These are phyloP conservation scores for Lithobates sylvaticus DNA, from an alignment of 2,797 vertebrate genomes.

Conservation along the genomic window DNA sequence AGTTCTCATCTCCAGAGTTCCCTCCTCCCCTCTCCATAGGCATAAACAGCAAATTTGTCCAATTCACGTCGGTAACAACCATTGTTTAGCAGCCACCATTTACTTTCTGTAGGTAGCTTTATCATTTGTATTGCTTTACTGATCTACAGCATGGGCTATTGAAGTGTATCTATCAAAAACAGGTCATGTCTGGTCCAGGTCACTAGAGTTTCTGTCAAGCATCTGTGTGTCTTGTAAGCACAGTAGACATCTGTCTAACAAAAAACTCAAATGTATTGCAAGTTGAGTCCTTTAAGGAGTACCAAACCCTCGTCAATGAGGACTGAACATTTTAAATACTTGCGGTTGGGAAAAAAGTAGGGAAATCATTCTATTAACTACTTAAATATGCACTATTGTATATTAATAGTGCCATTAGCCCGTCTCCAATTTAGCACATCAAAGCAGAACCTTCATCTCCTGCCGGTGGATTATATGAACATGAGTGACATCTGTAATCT, in stretches of 20 bases:
- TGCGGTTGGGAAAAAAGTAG: conserved; percentile 76
- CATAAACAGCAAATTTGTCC: too few species aligned
- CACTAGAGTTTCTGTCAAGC: not conserved
- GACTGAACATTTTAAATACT: conserved; percentile 77
- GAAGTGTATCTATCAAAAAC: not conserved
- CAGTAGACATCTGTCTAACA: conserved; percentile 38
- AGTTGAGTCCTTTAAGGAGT: conserved; percentile 20
- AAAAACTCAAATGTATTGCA: not conserved
- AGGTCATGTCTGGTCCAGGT: not conserved
- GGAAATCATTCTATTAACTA: conserved; percentile 76
- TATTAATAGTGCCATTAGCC: conserved; percentile 92
- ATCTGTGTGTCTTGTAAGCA: not conserved
- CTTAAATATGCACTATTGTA: conserved; percentile 91
- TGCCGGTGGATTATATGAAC: conserved; percentile 89
- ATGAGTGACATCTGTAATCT: conserved; percentile 88
- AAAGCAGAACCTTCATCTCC: conserved; percentile 85
- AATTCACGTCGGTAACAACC: too few species aligned
- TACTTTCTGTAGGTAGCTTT: not conserved
- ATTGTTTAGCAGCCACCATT: not conserved
- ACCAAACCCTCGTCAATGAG: conserved; percentile 23
- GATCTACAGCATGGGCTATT: not conserved
- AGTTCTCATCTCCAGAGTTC: too few species aligned
- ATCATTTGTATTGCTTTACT: conserved; percentile 1
- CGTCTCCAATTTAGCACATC: conserved; percentile 88
- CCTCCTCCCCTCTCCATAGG: too few species aligned